Evolutionary conservation across 2,797 vertebrate genomes (phyloP), one percentile per base, ranked within the genome.

Genomic region (Sebastes elongatus): DNA sequence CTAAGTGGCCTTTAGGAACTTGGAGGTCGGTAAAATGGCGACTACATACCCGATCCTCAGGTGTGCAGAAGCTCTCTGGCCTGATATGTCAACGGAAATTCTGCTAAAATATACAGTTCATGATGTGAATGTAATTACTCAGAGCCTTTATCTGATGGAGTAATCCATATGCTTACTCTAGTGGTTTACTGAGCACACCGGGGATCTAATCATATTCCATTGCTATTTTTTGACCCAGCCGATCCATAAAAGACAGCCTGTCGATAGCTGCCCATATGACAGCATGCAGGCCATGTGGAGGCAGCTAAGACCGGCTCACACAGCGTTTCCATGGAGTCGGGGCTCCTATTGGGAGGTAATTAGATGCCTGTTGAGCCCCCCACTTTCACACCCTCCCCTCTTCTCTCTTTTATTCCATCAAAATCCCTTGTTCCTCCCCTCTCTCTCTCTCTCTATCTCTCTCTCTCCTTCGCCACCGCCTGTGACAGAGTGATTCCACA

Each of bases 361-460:
- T 94, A 93, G 91, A 91, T 88, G 89, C 86, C 89, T 88, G 91
- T 90, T 87, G 78, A 86, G 81, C 82, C 81, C 80, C 80, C 90
- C n/a, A 73, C 80, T 75, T 80, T 62, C 84, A 85, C 59, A 23
- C 46, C 80, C 71, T 8, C 63, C 67, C 63, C 67, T 65, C 71
- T 74, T 78, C 65, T 72, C 42, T 53, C 78, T 74, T 79, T 83
- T 80, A 87, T 78, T 84, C 88, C 42, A 85, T 84, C 71, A 56
- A 55, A 88, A 87, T 73, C 81, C 59, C 78, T 49, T 71, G 42
- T 70, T 66, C 68, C 66, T 18, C 11, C 68, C 22, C 27, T 22
- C 30, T 38, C 49, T 67, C 23, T 33, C 55, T 33, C 11, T 70
- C 55, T 69, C 62, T 42, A 6, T 14, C 32, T 33, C 52, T 61